A percentile compares a stretch with the other conserved stretches of the same genome.
Evolutionary conservation across 2,113 vertebrate genomes (phyloP).

Genomic region (Ia io): DNA sequence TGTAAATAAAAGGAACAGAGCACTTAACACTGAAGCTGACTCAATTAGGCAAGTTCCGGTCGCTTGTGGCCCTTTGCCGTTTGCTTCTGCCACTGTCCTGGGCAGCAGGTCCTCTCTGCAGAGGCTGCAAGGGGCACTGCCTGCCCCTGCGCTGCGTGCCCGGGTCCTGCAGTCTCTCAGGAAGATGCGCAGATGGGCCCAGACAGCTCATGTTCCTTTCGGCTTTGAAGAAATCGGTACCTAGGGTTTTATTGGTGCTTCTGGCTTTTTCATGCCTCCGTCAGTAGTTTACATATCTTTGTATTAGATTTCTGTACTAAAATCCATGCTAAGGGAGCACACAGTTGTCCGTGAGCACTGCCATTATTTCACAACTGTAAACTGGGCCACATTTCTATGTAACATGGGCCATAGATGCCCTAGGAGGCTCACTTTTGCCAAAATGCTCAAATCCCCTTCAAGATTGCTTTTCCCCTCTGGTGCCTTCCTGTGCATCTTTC

Average conservation of each 20-base stretch:
- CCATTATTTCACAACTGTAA: neutral
- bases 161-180: neutral
- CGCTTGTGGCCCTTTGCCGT: neutral
- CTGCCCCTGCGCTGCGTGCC: rapidly evolving
- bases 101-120: neutral
- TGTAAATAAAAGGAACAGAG: neutral
- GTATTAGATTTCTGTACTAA: neutral
- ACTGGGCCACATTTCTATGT: neutral
- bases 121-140: neutral
- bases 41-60: neutral
- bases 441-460: neutral
- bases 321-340: neutral
- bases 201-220: neutral
- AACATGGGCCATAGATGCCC: neutral
- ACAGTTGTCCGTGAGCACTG: neutral
- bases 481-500: neutral
- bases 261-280: neutral
- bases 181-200: neutral
- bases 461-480: neutral
- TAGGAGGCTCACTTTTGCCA: neutral
- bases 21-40: too few relatives aligned
- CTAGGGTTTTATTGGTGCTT: neutral
- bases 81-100: neutral
- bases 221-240: neutral
- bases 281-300: neutral